phyloP scores from a whole-genome alignment of 2,797 vertebrate genomes.

The Lacerta bilineata region DNA sequence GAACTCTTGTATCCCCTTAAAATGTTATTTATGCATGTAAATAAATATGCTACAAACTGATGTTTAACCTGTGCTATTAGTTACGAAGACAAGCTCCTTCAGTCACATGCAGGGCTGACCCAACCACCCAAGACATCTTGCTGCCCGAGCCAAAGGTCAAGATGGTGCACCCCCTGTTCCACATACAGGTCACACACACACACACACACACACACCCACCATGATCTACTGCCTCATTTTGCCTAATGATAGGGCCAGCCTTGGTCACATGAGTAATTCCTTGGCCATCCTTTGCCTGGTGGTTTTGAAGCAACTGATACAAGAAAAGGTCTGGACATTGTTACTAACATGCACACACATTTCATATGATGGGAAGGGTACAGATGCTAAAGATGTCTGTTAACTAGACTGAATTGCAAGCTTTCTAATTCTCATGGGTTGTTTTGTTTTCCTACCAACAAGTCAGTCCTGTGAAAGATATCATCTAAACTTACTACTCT shows the following conservation, averaged over 20 bases:
- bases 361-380: neutral
- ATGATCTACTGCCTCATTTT: no score
- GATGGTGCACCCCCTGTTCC: no score
- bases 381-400: neutral
- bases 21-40: constrained; percentile 36
- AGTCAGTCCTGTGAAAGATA: constrained; percentile 8
- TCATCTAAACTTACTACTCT: constrained; percentile 1
- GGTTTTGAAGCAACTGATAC: neutral
- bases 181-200: no score
- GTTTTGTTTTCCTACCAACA: neutral
- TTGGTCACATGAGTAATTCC: neutral
- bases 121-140: no score
- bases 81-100: neutral
- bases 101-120: neutral
- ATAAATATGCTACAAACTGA: constrained; percentile 12
- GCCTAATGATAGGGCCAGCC: no score
- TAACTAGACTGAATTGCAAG: constrained; percentile 1
- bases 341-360: neutral
- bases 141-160: no score
- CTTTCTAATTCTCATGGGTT: neutral
- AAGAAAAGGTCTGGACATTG: neutral
- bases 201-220: no score
- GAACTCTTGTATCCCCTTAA: neutral
- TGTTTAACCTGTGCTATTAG: neutral
- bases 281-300: neutral